phyloP scores from a whole-genome alignment of 2,113 vertebrate species.

The Entelurus aequoreus region DNA sequence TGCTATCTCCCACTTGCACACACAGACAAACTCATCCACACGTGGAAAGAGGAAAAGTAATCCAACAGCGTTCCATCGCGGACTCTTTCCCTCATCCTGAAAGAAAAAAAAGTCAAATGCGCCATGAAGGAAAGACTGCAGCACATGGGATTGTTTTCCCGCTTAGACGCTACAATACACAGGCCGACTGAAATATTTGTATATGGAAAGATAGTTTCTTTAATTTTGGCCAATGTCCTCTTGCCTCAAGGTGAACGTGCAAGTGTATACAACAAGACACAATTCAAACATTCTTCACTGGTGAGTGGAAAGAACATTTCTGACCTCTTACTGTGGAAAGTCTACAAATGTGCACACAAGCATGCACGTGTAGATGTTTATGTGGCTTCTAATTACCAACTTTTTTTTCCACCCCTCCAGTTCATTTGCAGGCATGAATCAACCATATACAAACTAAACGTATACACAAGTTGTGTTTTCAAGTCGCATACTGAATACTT shows the following conservation, averaged over 20 bases:
- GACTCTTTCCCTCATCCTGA: slow-evolving; percentile 22
- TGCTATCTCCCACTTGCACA: background rate
- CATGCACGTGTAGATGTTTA: slow-evolving; percentile 39
- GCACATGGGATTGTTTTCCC: slow-evolving; percentile 20
- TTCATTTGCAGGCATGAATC: slow-evolving; percentile 27
- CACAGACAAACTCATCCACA: background rate
- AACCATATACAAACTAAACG: slow-evolving; percentile 55
- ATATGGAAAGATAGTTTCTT: background rate
- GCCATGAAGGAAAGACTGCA: slow-evolving; percentile 21
- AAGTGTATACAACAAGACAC: background rate
- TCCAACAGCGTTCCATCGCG: slow-evolving; percentile 21
- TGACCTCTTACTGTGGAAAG: background rate
- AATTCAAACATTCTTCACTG: background rate
- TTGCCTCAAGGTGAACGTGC: background rate
- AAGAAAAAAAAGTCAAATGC: slow-evolving; percentile 36
- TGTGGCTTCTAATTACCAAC: slow-evolving; percentile 44
- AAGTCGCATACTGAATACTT: slow-evolving; percentile 50
- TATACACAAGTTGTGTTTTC: slow-evolving; percentile 42
- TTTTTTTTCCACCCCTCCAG: slow-evolving; percentile 34
- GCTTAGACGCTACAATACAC: background rate
- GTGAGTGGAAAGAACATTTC: slow-evolving; percentile 10
- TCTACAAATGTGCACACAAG: background rate
- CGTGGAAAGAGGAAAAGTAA: slow-evolving; percentile 33
- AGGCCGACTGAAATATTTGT: background rate
- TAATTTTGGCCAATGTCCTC: background rate